Percentiles rank a stretch among this genome's conserved stretches.
phyloP scores from a whole-genome alignment of 2,888 invertebrate species.

The Xestobium rufovillosum region DNA sequence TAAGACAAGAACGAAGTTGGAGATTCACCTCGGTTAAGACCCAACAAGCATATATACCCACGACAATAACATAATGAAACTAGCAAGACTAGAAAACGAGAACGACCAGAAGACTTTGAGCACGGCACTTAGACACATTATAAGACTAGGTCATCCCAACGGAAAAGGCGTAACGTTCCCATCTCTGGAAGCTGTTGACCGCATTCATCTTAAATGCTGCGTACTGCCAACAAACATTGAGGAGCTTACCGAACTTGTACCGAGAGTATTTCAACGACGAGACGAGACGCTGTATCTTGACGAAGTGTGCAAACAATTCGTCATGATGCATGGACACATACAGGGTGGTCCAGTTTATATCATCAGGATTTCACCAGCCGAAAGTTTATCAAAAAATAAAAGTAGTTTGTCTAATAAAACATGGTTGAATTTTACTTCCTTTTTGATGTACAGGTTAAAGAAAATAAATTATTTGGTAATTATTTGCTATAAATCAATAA shows the following conservation, averaged over 20 bases:
- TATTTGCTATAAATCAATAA: too few relatives aligned
- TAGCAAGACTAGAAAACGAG: not conserved
- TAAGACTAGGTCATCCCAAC: not conserved
- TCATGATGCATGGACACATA: conserved; percentile 1
- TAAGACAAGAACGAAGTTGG: too few relatives aligned
- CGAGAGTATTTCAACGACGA: not conserved
- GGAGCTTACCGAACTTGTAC: not conserved
- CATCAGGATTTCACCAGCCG: too few relatives aligned
- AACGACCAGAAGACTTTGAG: not conserved
- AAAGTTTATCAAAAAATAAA: too few relatives aligned
- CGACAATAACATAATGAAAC: not conserved
- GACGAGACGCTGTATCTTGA: not conserved
- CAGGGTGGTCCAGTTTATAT: too few relatives aligned
- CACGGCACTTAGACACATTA: not conserved
- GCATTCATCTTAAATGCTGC: not conserved
- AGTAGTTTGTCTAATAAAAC: too few relatives aligned
- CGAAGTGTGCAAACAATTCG: not conserved
- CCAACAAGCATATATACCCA: conserved; percentile 1
- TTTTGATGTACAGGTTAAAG: too few relatives aligned
- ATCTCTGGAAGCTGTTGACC: conserved; percentile 1
- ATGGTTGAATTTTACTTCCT: too few relatives aligned
- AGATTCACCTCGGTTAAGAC: too few relatives aligned
- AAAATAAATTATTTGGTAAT: too few relatives aligned
- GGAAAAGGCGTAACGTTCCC: conserved; percentile 1
- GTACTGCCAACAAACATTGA: not conserved